Conservation (phyloP, 2,113 vertebrate genomes). For the Brevimyrus niger region DNA sequence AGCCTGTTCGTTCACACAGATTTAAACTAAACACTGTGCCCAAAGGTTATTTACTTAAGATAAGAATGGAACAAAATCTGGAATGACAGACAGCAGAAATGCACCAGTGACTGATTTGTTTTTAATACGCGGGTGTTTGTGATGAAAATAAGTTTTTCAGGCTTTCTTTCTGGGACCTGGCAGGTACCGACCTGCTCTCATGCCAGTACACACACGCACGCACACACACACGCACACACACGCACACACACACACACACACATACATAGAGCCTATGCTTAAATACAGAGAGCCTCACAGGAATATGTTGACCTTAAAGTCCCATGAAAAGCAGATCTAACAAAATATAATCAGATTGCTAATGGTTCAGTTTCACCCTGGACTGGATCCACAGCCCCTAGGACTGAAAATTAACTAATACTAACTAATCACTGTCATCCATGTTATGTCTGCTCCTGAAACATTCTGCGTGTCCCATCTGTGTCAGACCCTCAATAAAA, state of each 20-base stretch:
- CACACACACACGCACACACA: background rate
- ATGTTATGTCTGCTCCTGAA: background rate
- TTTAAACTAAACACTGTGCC: background rate
- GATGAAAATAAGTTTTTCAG: background rate
- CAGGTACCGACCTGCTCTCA: background rate
- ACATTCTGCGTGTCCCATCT: background rate
- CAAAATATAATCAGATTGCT: background rate
- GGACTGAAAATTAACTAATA: background rate
- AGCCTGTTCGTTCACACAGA: background rate
- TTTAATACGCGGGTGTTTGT: background rate
- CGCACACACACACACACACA: constrained; percentile 9
- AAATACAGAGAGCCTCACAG: background rate
- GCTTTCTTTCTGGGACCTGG: background rate
- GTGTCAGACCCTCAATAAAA: background rate
- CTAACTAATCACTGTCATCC: background rate
- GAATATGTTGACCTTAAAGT: background rate
- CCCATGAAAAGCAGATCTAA: background rate
- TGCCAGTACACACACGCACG: constrained; percentile 2
- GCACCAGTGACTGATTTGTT: background rate
- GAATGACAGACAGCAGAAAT: background rate
- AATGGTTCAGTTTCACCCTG: background rate
- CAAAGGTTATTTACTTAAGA: background rate
- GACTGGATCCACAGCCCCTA: background rate
- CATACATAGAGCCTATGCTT: background rate
- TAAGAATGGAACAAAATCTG: background rate